Evolutionary conservation across 1,140 invertebrate species (phyloP).

Genomic region (Archivesica marissinica): DNA sequence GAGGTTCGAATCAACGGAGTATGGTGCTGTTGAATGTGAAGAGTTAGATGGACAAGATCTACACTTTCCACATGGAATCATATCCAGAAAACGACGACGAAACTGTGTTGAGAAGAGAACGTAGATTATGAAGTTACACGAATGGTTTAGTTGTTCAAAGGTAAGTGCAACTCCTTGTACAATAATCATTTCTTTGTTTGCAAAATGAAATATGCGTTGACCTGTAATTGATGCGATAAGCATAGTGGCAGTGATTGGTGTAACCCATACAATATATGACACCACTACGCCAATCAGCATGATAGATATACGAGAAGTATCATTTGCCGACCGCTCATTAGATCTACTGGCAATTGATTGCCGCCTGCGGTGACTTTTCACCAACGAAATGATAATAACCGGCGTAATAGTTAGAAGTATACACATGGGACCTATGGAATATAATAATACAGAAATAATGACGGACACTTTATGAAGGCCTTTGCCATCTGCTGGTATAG

Average conservation of each 20-base stretch:
- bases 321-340: neutral
- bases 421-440: conserved; percentile 46
- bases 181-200: conserved; percentile 19
- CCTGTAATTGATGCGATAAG: conserved; percentile 34
- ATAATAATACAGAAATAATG: conserved; percentile 21
- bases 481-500: too few relatives aligned
- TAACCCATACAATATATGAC: conserved; percentile 60
- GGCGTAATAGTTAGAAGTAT: conserved; percentile 32
- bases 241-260: conserved; percentile 58
- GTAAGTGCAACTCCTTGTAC: conserved; percentile 44
- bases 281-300: conserved; percentile 65
- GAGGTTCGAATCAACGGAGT: too few relatives aligned
- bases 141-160: conserved; percentile 60
- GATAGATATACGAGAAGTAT: conserved; percentile 27
- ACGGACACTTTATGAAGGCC: conserved; percentile 10
- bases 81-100: neutral
- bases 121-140: conserved; percentile 60
- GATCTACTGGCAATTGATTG: neutral
- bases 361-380: neutral
- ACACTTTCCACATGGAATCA: too few relatives aligned
- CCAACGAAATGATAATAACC: conserved; percentile 52
- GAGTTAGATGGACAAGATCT: too few relatives aligned
- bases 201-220: conserved; percentile 50
- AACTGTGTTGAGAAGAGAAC: conserved; percentile 45
- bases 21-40: too few relatives aligned